Evolutionary conservation across 2,888 invertebrate species (phyloP).

Genomic region (Acanthosepion pharaonis): DNA sequence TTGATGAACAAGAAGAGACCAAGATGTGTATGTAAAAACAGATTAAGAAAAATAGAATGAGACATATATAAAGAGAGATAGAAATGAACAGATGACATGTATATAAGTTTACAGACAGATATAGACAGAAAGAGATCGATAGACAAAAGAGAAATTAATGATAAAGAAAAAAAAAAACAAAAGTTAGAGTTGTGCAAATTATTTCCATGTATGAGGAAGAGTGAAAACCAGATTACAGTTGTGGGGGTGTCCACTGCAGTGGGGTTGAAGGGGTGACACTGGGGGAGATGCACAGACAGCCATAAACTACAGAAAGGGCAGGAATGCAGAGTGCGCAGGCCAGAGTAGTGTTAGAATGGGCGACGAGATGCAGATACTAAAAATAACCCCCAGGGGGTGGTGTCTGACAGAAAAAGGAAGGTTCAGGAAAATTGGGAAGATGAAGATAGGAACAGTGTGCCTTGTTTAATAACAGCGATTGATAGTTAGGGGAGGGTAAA

Average conservation of each 20-base stretch:
- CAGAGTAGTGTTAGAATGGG: not conserved
- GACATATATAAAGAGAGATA: not conserved
- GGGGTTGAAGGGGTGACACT: not conserved
- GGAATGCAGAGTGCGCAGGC: not conserved
- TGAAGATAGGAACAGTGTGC: no score
- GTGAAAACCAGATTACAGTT: not conserved
- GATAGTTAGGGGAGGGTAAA: not conserved
- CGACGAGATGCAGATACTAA: not conserved
- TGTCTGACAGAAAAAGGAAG: not conserved
- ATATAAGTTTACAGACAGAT: not conserved
- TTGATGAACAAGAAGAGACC: no score
- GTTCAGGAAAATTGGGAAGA: not conserved
- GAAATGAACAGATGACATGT: not conserved
- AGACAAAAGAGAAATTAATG: not conserved
- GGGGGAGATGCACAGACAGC: not conserved
- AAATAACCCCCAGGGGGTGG: not conserved
- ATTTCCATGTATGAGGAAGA: not conserved
- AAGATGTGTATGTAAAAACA: not conserved
- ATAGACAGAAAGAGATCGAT: not conserved
- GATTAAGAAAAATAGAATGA: not conserved
- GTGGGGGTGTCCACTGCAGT: not conserved
- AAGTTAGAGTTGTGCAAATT: not conserved
- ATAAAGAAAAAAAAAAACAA: constrained; percentile 35
- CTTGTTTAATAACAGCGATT: not conserved
- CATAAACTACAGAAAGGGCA: not conserved